phyloP scores from a whole-genome alignment of 2,888 invertebrate genomes.

The Hirtodrosophila histrioides region DNA sequence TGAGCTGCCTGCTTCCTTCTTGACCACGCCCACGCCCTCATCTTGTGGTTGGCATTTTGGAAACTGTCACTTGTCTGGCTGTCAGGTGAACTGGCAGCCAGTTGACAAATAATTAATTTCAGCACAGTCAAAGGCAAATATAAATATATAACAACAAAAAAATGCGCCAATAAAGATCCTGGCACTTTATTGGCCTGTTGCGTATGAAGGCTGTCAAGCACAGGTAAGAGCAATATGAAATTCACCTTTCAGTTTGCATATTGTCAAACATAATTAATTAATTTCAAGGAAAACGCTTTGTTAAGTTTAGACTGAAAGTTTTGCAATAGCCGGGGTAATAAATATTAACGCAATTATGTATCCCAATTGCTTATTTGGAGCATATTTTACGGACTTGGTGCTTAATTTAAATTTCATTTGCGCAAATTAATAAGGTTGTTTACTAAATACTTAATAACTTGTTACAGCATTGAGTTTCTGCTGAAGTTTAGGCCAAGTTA shows the following conservation, averaged over 20 bases:
- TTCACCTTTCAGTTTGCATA: conserved; percentile 48
- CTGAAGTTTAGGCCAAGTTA: neutral
- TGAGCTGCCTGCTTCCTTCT: neutral
- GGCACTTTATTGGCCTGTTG: conserved; percentile 46
- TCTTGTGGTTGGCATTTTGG: conserved; percentile 30
- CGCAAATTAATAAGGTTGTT: too few relatives aligned
- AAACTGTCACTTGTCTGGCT: conserved; percentile 40
- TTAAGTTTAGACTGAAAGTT: conserved; percentile 29
- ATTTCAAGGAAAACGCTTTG: conserved; percentile 37
- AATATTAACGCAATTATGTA: conserved; percentile 50
- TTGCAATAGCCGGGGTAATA: conserved; percentile 16
- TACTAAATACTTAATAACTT: neutral
- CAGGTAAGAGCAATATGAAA: conserved; percentile 36
- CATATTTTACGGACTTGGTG: conserved; percentile 32
- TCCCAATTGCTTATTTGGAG: conserved; percentile 31
- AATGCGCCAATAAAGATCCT: neutral
- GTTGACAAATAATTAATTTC: conserved; percentile 63
- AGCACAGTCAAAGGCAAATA: neutral
- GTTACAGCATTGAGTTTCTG: neutral
- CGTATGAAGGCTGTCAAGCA: conserved; percentile 49
- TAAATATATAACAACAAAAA: too few relatives aligned
- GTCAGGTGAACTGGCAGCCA: conserved; percentile 31
- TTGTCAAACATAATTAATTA: conserved; percentile 67
- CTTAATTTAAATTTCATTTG: neutral
- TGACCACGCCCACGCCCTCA: too few relatives aligned